phyloP scores from a whole-genome alignment of 2,797 vertebrate species.

The Esox masquinongy region DNA sequence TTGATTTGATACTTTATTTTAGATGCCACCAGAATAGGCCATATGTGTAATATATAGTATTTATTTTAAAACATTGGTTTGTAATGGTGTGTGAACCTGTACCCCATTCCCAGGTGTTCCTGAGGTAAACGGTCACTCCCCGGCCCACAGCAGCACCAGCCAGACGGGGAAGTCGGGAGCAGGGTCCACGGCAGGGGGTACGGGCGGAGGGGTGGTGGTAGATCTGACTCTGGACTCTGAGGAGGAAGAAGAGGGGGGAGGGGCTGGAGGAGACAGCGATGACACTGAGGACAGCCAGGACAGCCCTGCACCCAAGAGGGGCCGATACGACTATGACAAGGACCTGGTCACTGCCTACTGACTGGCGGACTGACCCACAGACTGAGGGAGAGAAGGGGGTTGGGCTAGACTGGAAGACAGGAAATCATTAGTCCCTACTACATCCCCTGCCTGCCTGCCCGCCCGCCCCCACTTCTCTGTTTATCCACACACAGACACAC shows the following conservation, averaged over 20 bases:
- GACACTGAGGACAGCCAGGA: conserved; percentile 93
- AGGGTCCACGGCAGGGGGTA: conserved; percentile 57
- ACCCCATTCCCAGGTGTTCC: conserved; percentile 77
- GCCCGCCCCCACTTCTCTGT: conserved; percentile 50
- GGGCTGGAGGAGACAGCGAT: conserved; percentile 89
- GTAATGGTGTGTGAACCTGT: neutral
- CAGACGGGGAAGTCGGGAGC: conserved; percentile 80
- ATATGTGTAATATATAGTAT: neutral
- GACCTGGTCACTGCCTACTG: conserved; percentile 97
- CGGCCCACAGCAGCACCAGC: conserved; percentile 79
- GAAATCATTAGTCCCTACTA: conserved; percentile 59
- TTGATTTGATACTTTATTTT: neutral
- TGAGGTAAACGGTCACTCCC: conserved; percentile 85
- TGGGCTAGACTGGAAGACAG: conserved; percentile 64
- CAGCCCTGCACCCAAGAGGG: conserved; percentile 87
- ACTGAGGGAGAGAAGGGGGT: conserved; percentile 62
- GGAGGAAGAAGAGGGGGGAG: conserved; percentile 86
- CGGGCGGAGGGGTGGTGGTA: conserved; percentile 81
- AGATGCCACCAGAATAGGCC: neutral
- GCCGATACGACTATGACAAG: conserved; percentile 93
- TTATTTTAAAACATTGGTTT: neutral
- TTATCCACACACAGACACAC: conserved; percentile 48
- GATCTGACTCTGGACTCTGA: conserved; percentile 98
- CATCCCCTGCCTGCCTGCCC: conserved; percentile 50
- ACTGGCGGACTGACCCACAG: conserved; percentile 66